phyloP scores from a whole-genome alignment of 2,797 vertebrate genomes.

The Orestias chungarensis region DNA sequence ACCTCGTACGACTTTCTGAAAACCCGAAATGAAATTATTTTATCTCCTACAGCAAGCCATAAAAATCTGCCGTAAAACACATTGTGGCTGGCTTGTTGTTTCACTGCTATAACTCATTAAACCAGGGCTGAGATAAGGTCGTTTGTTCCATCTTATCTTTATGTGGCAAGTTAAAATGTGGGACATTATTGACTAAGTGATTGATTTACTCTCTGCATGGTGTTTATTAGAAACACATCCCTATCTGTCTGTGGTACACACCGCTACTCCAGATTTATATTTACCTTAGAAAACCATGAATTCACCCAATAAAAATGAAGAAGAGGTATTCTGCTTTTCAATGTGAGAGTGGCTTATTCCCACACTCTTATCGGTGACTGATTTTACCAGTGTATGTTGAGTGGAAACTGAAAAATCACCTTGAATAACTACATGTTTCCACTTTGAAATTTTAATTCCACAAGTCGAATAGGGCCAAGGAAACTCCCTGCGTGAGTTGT shows the following conservation, averaged over 20 bases:
- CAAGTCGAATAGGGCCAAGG: constrained; percentile 19
- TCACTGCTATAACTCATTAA: constrained; percentile 1
- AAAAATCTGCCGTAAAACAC: constrained; percentile 13
- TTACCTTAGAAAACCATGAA: not conserved
- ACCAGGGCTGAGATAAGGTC: not conserved
- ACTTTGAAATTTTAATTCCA: constrained; percentile 32
- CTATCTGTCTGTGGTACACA: not conserved
- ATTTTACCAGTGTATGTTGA: constrained; percentile 19
- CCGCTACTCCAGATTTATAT: not conserved
- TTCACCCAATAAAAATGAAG: no score
- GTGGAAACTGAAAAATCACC: constrained; percentile 21
- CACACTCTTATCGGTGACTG: not conserved
- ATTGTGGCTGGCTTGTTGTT: not conserved
- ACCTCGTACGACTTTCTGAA: not conserved
- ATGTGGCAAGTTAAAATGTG: not conserved
- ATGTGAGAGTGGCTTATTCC: not conserved
- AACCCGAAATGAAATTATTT: not conserved
- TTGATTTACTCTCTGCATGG: not conserved
- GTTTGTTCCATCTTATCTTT: constrained; percentile 1
- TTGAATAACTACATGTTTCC: constrained; percentile 42
- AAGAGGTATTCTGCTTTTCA: not conserved
- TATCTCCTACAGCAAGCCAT: not conserved
- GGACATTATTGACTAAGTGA: not conserved
- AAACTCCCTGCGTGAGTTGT: constrained; percentile 4
- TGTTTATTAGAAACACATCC: not conserved